Base-by-base conservation (phyloP, 1,140 invertebrate genomes). In the Matsumurasca onukii region DNA sequence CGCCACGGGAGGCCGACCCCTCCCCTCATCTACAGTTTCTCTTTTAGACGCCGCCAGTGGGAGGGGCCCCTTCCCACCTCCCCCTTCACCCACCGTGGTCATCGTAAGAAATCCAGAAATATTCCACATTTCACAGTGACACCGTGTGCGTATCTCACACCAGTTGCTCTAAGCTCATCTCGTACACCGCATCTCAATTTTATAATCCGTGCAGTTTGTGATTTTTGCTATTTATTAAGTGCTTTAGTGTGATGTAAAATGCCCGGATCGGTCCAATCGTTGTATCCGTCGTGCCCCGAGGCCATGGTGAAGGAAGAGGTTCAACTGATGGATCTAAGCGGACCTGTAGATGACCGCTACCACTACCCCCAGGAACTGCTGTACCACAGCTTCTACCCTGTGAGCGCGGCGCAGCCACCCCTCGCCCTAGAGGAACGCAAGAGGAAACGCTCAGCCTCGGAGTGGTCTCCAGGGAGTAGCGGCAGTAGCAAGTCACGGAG, bases 1-100 rank as follows among this genome's bases (percentile, higher is more conserved):
- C 55, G 55, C 55, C 55, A 59, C 55, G 25, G 55, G 55, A 59
- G 55, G 25, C 55, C 55, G 55, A 9, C 24, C 15, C 24, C 49
- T 20, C 24, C 24, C 24, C 49, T 12, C 24, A 12, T 45, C 39
- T 45, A n/a, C n/a, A n/a, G n/a, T n/a, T n/a, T n/a, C n/a, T n/a
- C n/a, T n/a, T n/a, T n/a, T n/a, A n/a, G n/a, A n/a, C 22, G 22
- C 49, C 49, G 49, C 15, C 55, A 29, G 55, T 59, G 55, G 55
- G 55, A 59, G 55, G 55, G 55, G 30, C 55, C 24, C 55, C 55
- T 27, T 9, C 15, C 25, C 55, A 2, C 25, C 2, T 27, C 55
- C 15, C 25, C 25, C 15, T 13, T 5, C 15, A 13, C 24, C 55
- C 55, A 13, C 55, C 12, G 13, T 27, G 5, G 15, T 3, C 24